These are phyloP conservation scores for Zoanthus gigantus DNA, from an alignment of 92 coral and sea anemone species.

Conservation along the genomic window DNA sequence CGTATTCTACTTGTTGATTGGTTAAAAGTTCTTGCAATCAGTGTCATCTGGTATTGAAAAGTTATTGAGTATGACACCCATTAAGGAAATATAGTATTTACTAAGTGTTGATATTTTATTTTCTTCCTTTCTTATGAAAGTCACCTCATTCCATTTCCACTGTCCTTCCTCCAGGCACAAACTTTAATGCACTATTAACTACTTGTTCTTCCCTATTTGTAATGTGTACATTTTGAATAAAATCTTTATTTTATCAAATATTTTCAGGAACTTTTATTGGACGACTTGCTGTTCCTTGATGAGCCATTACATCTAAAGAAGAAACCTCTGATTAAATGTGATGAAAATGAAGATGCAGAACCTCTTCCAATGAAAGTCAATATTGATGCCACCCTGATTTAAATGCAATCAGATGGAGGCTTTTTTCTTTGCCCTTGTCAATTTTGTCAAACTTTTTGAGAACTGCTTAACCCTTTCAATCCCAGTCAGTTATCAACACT, in stretches of 20 bases:
- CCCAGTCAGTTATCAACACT: no score
- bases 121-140: no score
- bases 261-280: slow-evolving; percentile 62
- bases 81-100: no score
- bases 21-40: not conserved
- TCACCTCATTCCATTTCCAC: no score
- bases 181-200: no score
- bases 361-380: slow-evolving; percentile 87
- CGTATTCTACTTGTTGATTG: not conserved
- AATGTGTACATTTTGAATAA: not conserved
- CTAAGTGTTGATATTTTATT: no score
- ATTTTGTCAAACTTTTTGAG: not conserved
- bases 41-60: not conserved
- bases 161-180: no score
- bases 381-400: slow-evolving; percentile 76
- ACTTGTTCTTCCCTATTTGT: no score
- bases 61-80: not conserved
- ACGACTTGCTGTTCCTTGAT: slow-evolving; percentile 73
- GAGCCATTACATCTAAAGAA: slow-evolving; percentile 70
- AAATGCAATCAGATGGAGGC: not conserved
- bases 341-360: slow-evolving; percentile 80
- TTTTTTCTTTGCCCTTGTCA: not conserved
- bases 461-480: no score
- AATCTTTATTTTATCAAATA: not conserved
- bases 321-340: slow-evolving; percentile 73